These are phyloP conservation scores for Epicauta chinensis DNA, from an alignment of 1,140 invertebrate genomes.

Conservation along the genomic window DNA sequence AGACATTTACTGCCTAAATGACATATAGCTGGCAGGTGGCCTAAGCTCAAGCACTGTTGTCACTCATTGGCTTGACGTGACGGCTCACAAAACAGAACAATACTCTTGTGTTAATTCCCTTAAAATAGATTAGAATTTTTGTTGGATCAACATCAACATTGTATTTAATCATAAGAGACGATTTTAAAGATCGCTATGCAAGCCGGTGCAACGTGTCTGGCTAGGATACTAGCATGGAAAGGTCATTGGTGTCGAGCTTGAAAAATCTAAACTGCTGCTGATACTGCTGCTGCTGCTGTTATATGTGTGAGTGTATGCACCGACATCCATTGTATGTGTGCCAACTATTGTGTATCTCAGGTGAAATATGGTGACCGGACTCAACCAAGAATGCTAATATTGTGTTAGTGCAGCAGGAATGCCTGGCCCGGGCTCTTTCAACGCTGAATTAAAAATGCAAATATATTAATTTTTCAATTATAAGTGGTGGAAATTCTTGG, in stretches of 20 bases:
- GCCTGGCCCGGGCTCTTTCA: too few relatives aligned
- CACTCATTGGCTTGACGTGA: slow-evolving; percentile 7
- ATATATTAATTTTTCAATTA: too few relatives aligned
- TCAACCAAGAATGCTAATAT: slow-evolving; percentile 1
- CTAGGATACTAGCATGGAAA: background rate
- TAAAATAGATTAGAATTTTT: too few relatives aligned
- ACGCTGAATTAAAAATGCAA: too few relatives aligned
- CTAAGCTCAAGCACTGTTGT: background rate
- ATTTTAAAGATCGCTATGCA: too few relatives aligned
- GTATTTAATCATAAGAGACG: too few relatives aligned
- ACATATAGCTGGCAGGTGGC: slow-evolving; percentile 20
- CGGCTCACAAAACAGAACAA: slow-evolving; percentile 1
- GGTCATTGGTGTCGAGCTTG: slow-evolving; percentile 15
- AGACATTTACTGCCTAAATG: slow-evolving; percentile 18
- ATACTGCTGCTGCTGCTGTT: too few relatives aligned
- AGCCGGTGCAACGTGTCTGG: background rate
- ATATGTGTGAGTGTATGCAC: too few relatives aligned
- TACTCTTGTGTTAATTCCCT: too few relatives aligned
- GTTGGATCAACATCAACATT: too few relatives aligned
- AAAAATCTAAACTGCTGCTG: slow-evolving; percentile 6
- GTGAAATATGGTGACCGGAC: slow-evolving; percentile 6
- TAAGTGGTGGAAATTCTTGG: too few relatives aligned
- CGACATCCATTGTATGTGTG: slow-evolving; percentile 13
- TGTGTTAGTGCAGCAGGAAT: too few relatives aligned
- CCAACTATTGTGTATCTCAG: slow-evolving; percentile 14